Conservation (phyloP, 2,888 invertebrate species). For the Polietes domitor region DNA sequence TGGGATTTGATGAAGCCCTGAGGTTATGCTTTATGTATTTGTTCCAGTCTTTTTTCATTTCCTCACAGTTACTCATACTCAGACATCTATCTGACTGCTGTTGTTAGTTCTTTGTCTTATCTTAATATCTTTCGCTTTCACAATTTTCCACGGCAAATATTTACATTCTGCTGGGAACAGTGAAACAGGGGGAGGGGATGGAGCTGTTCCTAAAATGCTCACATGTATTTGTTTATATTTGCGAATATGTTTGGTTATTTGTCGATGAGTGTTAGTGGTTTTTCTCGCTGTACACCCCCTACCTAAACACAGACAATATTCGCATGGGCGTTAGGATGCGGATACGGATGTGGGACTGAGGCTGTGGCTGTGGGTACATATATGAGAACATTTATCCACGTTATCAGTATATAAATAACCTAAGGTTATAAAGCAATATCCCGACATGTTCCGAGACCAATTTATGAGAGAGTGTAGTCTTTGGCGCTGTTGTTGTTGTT, state of each 20-base stretch:
- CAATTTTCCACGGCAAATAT: neutral
- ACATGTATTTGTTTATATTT: constrained; percentile 25
- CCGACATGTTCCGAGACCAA: neutral
- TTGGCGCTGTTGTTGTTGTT: neutral
- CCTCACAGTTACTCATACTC: neutral
- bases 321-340: too few species aligned
- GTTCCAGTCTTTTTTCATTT: neutral
- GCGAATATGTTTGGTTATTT: constrained; percentile 27
- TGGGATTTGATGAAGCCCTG: neutral
- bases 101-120: constrained; percentile 71
- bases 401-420: constrained; percentile 37
- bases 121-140: constrained; percentile 66
- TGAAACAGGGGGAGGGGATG: neutral
- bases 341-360: too few species aligned
- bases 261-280: constrained; percentile 21
- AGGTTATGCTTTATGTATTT: neutral
- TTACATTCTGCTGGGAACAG: neutral
- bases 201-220: constrained; percentile 20
- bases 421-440: constrained; percentile 32
- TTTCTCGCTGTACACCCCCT: neutral
- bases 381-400: neutral
- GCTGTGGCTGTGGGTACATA: neutral
- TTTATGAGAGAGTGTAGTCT: neutral
- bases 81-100: constrained; percentile 64
- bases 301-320: neutral